These are phyloP conservation scores for Nematolebias whitei DNA, from an alignment of 2,113 vertebrate genomes.

Conservation along the genomic window DNA sequence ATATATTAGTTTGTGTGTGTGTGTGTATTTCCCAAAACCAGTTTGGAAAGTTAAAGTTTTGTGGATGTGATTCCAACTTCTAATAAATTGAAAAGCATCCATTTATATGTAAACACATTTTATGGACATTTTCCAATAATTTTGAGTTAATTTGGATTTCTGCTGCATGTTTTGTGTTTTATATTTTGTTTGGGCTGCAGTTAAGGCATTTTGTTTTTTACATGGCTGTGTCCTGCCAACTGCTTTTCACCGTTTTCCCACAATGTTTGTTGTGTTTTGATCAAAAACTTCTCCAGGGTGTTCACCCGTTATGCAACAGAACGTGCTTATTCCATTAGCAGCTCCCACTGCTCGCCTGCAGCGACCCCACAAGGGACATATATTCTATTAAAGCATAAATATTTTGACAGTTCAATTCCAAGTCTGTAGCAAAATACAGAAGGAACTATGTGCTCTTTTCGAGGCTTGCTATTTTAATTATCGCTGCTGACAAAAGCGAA, in stretches of 20 bases:
- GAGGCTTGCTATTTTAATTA: background rate
- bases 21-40: no score
- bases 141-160: background rate
- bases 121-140: background rate
- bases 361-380: conserved; percentile 5
- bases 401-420: conserved; percentile 23
- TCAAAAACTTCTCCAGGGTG: background rate
- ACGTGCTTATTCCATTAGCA: background rate
- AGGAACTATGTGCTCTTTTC: background rate
- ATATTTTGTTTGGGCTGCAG: conserved; percentile 8
- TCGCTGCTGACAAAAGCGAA: no score
- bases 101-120: no score
- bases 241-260: conserved; percentile 26
- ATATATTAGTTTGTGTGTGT: no score
- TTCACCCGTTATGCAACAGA: conserved; percentile 14
- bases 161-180: conserved; percentile 1
- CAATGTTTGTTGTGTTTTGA: conserved; percentile 14
- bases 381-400: conserved; percentile 17
- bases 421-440: background rate
- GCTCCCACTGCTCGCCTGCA: conserved; percentile 14
- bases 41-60: no score
- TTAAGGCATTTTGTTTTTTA: conserved; percentile 39
- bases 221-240: conserved; percentile 31
- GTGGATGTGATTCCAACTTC: no score
- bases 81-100: no score